Evolutionary conservation across 1,140 invertebrate genomes (phyloP).

Genomic region (Cotesia chilonis): DNA sequence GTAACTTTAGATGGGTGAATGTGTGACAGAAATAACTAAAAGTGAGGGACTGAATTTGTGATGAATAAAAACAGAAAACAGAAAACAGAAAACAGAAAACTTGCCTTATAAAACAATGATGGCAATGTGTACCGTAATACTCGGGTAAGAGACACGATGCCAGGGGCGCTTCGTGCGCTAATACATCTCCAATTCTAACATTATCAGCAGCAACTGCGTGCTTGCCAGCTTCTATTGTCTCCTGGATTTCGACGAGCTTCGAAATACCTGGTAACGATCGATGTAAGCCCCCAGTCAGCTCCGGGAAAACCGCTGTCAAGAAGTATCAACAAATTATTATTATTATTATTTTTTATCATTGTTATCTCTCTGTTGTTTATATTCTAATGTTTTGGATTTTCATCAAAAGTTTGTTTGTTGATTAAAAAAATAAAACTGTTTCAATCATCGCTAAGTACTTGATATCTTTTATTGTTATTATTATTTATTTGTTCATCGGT

Average conservation of each 20-base stretch:
- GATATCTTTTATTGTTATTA: no score
- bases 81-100: background rate
- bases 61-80: background rate
- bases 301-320: conserved; percentile 29
- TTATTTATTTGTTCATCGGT: no score
- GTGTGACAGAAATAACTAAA: no score
- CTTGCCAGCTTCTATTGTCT: conserved; percentile 63
- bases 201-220: conserved; percentile 69
- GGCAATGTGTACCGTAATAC: conserved; percentile 80
- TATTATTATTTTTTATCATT: no score
- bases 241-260: conserved; percentile 63
- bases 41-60: background rate
- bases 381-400: no score
- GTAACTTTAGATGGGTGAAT: no score
- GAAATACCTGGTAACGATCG: conserved; percentile 46
- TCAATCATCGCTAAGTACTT: no score
- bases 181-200: conserved; percentile 72
- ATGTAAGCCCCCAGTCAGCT: conserved; percentile 30
- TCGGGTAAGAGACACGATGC: conserved; percentile 78
- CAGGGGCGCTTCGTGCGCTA: conserved; percentile 78
- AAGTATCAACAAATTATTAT: background rate
- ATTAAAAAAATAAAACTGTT: no score
- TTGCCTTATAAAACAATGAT: conserved; percentile 81
- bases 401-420: no score
- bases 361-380: no score